Base-by-base conservation (phyloP, 2,888 invertebrate species). In the Acanthosoma haemorrhoidale region DNA sequence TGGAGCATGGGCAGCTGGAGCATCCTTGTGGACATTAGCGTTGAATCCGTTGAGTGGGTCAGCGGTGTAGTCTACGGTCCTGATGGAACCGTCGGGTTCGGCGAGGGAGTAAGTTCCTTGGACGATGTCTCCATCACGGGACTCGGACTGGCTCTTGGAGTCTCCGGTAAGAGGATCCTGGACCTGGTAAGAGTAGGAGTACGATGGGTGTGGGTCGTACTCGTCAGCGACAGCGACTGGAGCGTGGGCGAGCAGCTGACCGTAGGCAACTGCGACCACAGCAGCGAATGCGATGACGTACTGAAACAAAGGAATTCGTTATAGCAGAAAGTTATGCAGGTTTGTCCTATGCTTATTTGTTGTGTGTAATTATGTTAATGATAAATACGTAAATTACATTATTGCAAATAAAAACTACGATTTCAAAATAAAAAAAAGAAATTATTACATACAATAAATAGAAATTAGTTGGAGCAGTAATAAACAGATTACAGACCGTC, bases 191-290 rank as follows among this genome's bases (percentile, higher is more conserved):
- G 71, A 73, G 71, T 72, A 75, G 66, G 70, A 71, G 74, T 75
- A 75, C 18, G 72, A 72, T 13, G 75, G 75, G 51, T 75, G 59
- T 18, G 75, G 74, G 71, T 76, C 76, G 73, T 75, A 76, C 38
- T 72, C 74, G 67, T 74, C 71, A n/a, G n/a, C n/a, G n/a, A n/a
- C n/a, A n/a, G n/a, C n/a, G 25, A 58, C 3, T 21, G 39, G 43
- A 36, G 69, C 69, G 59, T 85, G 84, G 39, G 85, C 51, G 73
- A 68, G 58, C 38, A 36, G 71, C 60, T 9, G 73, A 21, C 73
- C 70, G 68, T 15, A 69, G 21, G 72, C 70, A 13, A 70, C 64
- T 2, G 64, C 69, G 11, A 67, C 60, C 4, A 71, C 73, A 9
- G 72, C 74, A 15, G 76, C 70, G 34, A 77, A 34, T 11, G 31